Evolutionary conservation across 2,797 vertebrate species (phyloP).

Genomic region (Arrhamphus sclerolepis): DNA sequence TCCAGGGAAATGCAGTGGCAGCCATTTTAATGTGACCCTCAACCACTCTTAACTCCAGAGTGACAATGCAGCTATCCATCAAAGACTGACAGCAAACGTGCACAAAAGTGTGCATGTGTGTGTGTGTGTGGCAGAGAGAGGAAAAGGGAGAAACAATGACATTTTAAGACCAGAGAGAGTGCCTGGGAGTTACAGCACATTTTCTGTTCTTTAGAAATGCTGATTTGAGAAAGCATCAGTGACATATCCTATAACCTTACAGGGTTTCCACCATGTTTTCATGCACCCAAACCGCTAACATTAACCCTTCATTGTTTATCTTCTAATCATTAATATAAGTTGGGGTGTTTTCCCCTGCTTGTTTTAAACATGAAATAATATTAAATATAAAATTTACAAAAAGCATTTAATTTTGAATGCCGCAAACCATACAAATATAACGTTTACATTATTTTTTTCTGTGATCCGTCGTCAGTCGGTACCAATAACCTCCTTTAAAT

Average conservation of each 20-base stretch:
- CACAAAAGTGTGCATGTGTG: conserved; percentile 26
- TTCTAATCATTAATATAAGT: too few relatives aligned
- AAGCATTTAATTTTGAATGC: background rate
- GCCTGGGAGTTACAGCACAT: too few relatives aligned
- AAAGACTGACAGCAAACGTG: conserved; percentile 52
- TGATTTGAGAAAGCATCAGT: too few relatives aligned
- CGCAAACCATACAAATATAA: background rate
- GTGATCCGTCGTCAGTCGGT: conserved; percentile 14
- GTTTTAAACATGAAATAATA: background rate
- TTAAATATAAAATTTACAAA: background rate
- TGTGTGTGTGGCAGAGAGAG: conserved; percentile 14
- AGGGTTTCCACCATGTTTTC: background rate
- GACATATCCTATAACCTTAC: too few relatives aligned
- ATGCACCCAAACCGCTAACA: background rate
- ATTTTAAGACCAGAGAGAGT: background rate
- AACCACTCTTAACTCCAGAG: conserved; percentile 57
- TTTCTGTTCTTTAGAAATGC: too few relatives aligned
- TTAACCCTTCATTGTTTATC: too few relatives aligned
- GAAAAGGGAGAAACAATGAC: background rate
- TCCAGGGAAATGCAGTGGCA: conserved; percentile 47
- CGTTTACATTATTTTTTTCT: conserved; percentile 12
- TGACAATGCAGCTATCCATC: conserved; percentile 73
- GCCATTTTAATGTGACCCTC: conserved; percentile 72
- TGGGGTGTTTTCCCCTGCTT: too few relatives aligned
- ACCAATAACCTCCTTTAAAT: conserved; percentile 7